Evolutionary conservation across 2,888 invertebrate genomes (phyloP), one percentile per base, ranked within the genome.

Genomic region (Caenorhabditis zanzibari): DNA sequence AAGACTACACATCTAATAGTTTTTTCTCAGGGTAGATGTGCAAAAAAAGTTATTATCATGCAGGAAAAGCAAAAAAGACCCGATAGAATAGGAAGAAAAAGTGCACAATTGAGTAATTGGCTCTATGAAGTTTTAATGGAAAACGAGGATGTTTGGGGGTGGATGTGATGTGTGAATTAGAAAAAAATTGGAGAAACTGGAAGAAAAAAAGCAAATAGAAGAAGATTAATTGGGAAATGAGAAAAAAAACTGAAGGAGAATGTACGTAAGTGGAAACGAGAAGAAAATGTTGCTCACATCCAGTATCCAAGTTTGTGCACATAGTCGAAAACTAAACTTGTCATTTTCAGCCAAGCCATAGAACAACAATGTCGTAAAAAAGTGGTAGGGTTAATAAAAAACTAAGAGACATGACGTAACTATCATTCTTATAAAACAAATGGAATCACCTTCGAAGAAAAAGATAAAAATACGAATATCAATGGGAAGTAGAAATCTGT

Each of bases 331-430:
- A 54, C 61, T 26, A 56, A 35, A 71, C 63, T 58, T 79, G 79
- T 79, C 79, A 79, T 61, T 79, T 71, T 64, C 79, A 79, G 79
- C 26, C 47, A 54, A 52, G 22, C 10, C 32, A 24, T 59, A 52
- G 68, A 76, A 77, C 79, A 79, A 79, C 71, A 79, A 79, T 79
- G 79, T 79, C 79, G 69, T 79, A 71, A 79, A 71, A 71, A 71
- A 54, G 19, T n/a, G 47, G 52, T 19, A 14, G 61, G 47, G 71
- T 28, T 54, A 54, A 56, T 59, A 19, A 52, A 61, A 52, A 61
- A 56, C 58, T 26, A 26, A 68, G 41, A 71, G 52, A 79, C 64
- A 72, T 35, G 59, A 72, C 58, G 59, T 24, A 66, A 52, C 64
- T 47, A n/a, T 47, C 28, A 32, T 26, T 49, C 26, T 10, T 32